Percentiles rank a stretch among this genome's conserved stretches.
Evolutionary conservation across 2,888 invertebrate genomes (phyloP).

Genomic region (Fragum fragum): DNA sequence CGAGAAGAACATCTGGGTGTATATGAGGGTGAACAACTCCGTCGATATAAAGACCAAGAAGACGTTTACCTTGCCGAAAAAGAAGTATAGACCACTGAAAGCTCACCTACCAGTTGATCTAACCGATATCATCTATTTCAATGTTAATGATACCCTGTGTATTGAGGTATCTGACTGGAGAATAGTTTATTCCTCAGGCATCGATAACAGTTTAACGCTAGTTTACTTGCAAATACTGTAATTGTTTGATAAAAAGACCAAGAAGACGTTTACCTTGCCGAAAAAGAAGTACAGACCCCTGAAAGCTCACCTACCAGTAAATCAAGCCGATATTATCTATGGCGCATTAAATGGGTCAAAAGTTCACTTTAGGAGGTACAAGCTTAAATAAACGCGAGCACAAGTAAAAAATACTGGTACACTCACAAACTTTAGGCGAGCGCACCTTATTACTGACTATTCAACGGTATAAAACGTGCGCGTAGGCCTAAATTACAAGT

Average conservation of each 20-base stretch:
- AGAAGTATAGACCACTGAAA: neutral
- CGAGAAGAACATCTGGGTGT: neutral
- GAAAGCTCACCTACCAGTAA: neutral
- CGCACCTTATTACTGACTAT: no score
- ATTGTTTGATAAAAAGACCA: neutral
- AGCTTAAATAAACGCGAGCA: no score
- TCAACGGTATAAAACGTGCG: no score
- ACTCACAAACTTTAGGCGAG: no score
- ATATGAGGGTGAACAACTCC: conserved; percentile 13
- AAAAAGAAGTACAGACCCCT: neutral
- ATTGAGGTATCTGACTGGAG: conserved; percentile 12
- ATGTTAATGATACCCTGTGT: neutral
- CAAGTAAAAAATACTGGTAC: no score
- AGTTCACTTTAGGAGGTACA: no score
- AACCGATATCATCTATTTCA: neutral
- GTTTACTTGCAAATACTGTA: neutral
- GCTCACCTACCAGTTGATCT: conserved; percentile 7
- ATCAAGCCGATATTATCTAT: neutral
- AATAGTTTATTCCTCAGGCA: neutral
- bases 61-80: neutral
- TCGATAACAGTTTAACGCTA: neutral
- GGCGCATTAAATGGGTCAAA: no score
- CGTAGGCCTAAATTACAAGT: no score
- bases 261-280: conserved; percentile 12
- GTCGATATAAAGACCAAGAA: neutral